Percentiles rank a stretch among this genome's conserved stretches.
Conservation (phyloP, 2,888 invertebrate genomes). For the Aradus depressus region DNA sequence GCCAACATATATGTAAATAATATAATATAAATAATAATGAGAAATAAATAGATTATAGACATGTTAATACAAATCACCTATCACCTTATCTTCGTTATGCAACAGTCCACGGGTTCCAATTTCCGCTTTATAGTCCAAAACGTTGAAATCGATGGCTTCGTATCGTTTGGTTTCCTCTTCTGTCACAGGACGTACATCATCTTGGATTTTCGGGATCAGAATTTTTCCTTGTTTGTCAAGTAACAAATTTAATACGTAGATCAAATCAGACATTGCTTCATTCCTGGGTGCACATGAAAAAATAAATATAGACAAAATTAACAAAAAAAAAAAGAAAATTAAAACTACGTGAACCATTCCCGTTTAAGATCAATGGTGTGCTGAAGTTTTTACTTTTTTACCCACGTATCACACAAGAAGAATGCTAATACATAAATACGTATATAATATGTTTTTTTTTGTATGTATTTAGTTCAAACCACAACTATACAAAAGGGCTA, state of each 20-base stretch:
- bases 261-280: conserved; percentile 85
- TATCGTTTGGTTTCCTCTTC: conserved; percentile 41
- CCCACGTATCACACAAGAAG: too few relatives aligned
- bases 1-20: too few relatives aligned
- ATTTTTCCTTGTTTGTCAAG: conserved; percentile 82
- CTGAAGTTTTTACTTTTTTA: too few relatives aligned
- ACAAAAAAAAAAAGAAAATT: neutral
- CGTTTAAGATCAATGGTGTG: too few relatives aligned
- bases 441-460: too few relatives aligned
- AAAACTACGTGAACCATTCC: too few relatives aligned
- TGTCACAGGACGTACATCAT: conserved; percentile 49
- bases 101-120: conserved; percentile 29
- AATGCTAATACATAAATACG: too few relatives aligned
- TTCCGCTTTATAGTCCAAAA: conserved; percentile 35
- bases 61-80: neutral
- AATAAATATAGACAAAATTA: neutral
- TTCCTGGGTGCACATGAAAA: too few relatives aligned
- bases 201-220: conserved; percentile 66
- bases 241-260: conserved; percentile 71
- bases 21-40: too few relatives aligned
- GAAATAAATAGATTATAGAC: too few relatives aligned
- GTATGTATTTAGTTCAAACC: too few relatives aligned
- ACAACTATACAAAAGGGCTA: too few relatives aligned
- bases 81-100: conserved; percentile 31
- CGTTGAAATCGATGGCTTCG: conserved; percentile 46